phyloP scores from a whole-genome alignment of 35 echinoderm and acorn worm species.

The Amphiura filiformis region DNA sequence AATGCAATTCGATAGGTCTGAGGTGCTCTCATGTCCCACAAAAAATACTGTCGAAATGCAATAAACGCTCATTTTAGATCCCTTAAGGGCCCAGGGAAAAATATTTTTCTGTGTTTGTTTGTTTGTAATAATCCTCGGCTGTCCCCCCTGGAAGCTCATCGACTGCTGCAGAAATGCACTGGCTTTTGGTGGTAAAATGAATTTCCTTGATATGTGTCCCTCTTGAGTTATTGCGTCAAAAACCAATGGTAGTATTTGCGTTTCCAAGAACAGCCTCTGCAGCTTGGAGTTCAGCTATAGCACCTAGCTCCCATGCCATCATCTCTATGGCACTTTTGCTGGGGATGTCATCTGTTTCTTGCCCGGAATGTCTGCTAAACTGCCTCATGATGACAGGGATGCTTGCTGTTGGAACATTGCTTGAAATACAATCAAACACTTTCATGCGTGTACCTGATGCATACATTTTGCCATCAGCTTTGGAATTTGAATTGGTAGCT shows the following conservation, averaged over 20 bases:
- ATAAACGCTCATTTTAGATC: too few species aligned
- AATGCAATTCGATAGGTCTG: too few species aligned
- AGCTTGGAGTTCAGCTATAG: slow-evolving; percentile 41
- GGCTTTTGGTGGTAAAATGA: slow-evolving; percentile 42
- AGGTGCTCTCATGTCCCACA: too few species aligned
- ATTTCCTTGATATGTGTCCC: slow-evolving; percentile 42
- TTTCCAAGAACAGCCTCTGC: slow-evolving; percentile 22
- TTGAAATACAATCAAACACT: slow-evolving; percentile 58
- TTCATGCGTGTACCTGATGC: slow-evolving; percentile 36
- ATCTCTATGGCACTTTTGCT: slow-evolving; percentile 55
- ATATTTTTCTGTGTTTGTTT: too few species aligned
- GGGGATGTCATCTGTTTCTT: slow-evolving; percentile 34
- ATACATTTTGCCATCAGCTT: slow-evolving; percentile 36
- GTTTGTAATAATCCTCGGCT: too few species aligned
- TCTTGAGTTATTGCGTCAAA: slow-evolving; percentile 57
- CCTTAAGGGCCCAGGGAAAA: too few species aligned
- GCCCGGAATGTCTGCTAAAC: slow-evolving; percentile 14
- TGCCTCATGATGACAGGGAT: slow-evolving; percentile 19
- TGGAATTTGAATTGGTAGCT: background rate
- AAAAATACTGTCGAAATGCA: too few species aligned
- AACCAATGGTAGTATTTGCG: slow-evolving; percentile 40
- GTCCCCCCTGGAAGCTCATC: background rate
- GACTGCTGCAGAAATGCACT: slow-evolving; percentile 25
- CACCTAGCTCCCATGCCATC: slow-evolving; percentile 55
- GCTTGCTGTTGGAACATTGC: slow-evolving; percentile 50